phyloP scores from a whole-genome alignment of 1,140 invertebrate genomes.

The Apocrypta bakeri region DNA sequence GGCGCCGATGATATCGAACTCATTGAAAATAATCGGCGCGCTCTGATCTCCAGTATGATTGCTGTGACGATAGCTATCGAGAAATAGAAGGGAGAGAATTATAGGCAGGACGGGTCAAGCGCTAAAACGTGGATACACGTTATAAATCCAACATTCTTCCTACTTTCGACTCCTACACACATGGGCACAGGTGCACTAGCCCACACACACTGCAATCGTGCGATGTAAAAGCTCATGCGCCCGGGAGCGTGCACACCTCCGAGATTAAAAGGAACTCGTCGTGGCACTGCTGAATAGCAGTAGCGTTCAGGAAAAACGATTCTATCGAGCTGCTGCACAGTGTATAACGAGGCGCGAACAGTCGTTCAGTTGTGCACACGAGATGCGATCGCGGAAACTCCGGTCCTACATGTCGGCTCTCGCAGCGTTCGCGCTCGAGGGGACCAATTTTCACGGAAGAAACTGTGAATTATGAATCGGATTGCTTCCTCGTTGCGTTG shows the following conservation, averaged over 20 bases:
- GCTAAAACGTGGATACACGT: no score
- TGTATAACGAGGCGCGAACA: constrained; percentile 45
- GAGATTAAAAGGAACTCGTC: constrained; percentile 28
- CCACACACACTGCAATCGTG: neutral
- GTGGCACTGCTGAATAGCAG: neutral
- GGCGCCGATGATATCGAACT: constrained; percentile 61
- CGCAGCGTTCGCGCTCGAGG: constrained; percentile 4
- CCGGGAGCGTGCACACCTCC: neutral
- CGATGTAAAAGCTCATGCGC: neutral
- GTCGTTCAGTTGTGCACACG: neutral
- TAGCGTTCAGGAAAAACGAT: constrained; percentile 24
- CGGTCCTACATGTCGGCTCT: neutral
- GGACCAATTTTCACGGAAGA: constrained; percentile 49
- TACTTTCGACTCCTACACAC: no score
- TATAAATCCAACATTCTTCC: no score
- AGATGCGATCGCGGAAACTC: constrained; percentile 39
- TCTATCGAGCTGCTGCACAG: constrained; percentile 25
- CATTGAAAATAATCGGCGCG: constrained; percentile 63
- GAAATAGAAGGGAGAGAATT: no score
- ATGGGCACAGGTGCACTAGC: no score
- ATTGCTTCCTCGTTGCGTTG: constrained; percentile 34
- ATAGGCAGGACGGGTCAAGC: constrained; percentile 54
- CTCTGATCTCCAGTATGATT: constrained; percentile 61
- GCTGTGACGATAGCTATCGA: constrained; percentile 60
- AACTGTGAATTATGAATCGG: constrained; percentile 49